These are phyloP conservation scores for Ichneumoninae sp. DNA, from an alignment of 2,888 invertebrate species.

Conservation along the genomic window DNA sequence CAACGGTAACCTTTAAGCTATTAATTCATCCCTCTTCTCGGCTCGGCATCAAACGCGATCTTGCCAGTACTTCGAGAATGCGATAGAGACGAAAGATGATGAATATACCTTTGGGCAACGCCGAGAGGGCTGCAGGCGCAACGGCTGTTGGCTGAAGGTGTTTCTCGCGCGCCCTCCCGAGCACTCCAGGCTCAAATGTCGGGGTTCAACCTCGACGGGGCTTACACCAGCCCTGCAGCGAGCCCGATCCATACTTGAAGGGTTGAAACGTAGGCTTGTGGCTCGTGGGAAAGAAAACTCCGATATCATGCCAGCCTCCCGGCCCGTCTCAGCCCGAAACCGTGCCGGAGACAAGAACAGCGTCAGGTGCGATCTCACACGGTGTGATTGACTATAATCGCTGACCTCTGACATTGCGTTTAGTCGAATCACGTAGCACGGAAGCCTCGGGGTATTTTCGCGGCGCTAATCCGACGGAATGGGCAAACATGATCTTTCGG, in stretches of 20 bases:
- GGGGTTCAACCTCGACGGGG: conserved; percentile 56
- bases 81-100: conserved; percentile 10
- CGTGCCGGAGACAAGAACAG: not conserved
- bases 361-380: conserved; percentile 12
- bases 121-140: conserved; percentile 52
- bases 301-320: conserved; percentile 24
- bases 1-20: not conserved
- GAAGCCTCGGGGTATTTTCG: not conserved
- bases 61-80: conserved; percentile 3
- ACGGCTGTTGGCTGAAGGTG: conserved; percentile 52
- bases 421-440: conserved; percentile 38
- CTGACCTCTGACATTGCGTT: conserved; percentile 40
- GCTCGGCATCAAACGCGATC: not conserved
- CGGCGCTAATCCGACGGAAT: not conserved
- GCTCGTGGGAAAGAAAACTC: conserved; percentile 7
- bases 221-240: conserved; percentile 15
- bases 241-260: conserved; percentile 35
- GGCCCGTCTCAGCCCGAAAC: conserved; percentile 15
- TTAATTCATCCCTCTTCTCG: not conserved
- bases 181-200: conserved; percentile 62
- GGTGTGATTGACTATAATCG: conserved; percentile 31
- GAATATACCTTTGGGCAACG: conserved; percentile 46
- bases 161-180: conserved; percentile 48
- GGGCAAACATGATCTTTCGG: not conserved
- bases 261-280: conserved; percentile 8